A percentile compares a stretch with the other conserved stretches of the same genome.
phyloP scores from a whole-genome alignment of 2,797 vertebrate species.

The Selene dorsalis region DNA sequence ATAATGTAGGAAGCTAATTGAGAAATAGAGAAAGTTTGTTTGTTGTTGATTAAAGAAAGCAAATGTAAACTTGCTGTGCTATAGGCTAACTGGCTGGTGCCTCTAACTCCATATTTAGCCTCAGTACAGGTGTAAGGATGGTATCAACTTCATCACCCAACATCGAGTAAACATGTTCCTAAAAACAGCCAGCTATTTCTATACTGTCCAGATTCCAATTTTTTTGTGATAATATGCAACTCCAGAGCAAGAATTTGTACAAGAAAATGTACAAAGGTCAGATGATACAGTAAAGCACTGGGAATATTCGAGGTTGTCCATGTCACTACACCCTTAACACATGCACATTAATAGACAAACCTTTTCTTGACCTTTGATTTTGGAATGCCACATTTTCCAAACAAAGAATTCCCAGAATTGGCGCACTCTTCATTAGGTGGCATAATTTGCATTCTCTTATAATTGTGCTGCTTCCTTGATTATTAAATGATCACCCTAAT shows the following conservation, averaged over 20 bases:
- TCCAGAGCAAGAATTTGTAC: too few relatives aligned
- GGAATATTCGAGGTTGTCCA: conserved; percentile 38
- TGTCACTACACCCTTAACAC: conserved; percentile 53
- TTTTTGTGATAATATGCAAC: too few relatives aligned
- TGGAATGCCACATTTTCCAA: conserved; percentile 82
- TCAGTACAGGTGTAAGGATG: background rate
- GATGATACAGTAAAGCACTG: conserved; percentile 24
- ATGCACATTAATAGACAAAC: conserved; percentile 48
- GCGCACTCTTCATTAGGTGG: conserved; percentile 82
- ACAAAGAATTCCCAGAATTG: conserved; percentile 84
- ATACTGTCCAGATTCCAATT: background rate
- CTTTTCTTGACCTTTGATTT: conserved; percentile 77
- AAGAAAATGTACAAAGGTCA: background rate
- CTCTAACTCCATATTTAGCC: background rate
- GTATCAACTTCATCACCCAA: background rate
- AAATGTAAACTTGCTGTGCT: conserved; percentile 1
- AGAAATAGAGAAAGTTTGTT: too few relatives aligned
- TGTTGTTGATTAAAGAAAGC: too few relatives aligned
- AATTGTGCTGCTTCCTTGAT: conserved; percentile 89
- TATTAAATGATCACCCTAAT: conserved; percentile 90
- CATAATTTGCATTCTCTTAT: conserved; percentile 86
- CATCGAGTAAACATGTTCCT: background rate
- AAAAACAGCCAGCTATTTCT: background rate
- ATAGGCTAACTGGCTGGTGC: background rate
- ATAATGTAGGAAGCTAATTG: background rate